A percentile compares a stretch with the other conserved stretches of the same genome.
These are phyloP conservation scores for Archips xylosteana DNA, from an alignment of 2,888 invertebrate species.

Conservation along the genomic window DNA sequence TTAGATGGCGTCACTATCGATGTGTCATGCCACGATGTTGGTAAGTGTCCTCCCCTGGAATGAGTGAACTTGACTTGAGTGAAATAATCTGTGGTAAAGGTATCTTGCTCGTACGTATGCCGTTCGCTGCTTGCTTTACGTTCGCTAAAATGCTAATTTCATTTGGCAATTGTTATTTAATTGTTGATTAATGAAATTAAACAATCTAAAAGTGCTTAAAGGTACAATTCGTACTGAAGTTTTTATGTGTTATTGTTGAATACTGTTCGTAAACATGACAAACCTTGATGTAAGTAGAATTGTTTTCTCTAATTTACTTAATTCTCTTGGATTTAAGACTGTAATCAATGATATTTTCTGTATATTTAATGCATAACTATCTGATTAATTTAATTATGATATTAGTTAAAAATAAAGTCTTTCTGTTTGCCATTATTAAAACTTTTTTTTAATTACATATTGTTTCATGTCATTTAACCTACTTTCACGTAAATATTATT, in stretches of 20 bases:
- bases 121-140: background rate
- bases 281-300: constrained; percentile 67
- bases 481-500: background rate
- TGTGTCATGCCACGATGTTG: too few species aligned
- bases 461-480: background rate
- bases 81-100: too few species aligned
- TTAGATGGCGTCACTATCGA: too few species aligned
- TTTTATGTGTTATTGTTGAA: background rate
- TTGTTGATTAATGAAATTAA: constrained; percentile 12
- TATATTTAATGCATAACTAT: too few species aligned
- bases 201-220: background rate
- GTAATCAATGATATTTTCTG: too few species aligned
- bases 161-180: constrained; percentile 3
- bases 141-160: background rate
- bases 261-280: constrained; percentile 58
- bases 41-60: background rate
- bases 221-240: background rate
- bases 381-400: too few species aligned
- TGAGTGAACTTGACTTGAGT: too few species aligned
- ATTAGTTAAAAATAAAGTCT: too few species aligned
- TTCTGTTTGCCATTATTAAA: background rate
- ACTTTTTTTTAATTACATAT: background rate
- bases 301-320: background rate
- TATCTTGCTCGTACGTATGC: background rate
- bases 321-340: too few species aligned